phyloP scores from a whole-genome alignment of 2,888 invertebrate species.

The Teinopalpus imperialis region DNA sequence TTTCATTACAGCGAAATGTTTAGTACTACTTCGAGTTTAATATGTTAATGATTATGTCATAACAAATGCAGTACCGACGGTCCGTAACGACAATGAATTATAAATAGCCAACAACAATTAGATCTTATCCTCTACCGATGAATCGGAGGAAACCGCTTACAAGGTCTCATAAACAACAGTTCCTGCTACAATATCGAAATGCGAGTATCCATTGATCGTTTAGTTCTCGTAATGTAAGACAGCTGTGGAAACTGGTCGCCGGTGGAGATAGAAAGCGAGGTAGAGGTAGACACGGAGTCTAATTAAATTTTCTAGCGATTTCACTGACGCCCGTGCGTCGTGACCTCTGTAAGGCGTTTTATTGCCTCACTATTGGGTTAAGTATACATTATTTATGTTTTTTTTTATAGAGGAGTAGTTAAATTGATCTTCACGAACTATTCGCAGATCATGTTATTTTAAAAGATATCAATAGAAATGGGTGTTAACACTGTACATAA shows the following conservation, averaged over 20 bases:
- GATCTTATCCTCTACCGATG: conserved; percentile 10
- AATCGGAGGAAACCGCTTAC: conserved; percentile 11
- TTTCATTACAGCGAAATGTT: too few species aligned
- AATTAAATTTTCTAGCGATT: conserved; percentile 36
- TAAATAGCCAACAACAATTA: conserved; percentile 12
- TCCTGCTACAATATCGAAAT: background rate
- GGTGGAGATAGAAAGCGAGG: conserved; percentile 21
- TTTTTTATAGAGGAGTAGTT: too few species aligned
- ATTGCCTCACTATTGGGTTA: conserved; percentile 33
- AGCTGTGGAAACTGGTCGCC: background rate
- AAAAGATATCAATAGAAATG: too few species aligned
- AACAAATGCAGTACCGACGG: too few species aligned
- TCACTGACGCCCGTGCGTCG: conserved; percentile 34
- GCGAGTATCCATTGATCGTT: conserved; percentile 18
- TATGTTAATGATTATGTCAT: too few species aligned
- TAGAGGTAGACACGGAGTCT: conserved; percentile 19
- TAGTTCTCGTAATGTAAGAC: conserved; percentile 2
- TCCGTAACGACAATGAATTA: too few species aligned
- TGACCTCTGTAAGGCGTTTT: conserved; percentile 34
- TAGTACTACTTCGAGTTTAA: too few species aligned
- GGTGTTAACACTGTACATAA: too few species aligned
- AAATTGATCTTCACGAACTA: too few species aligned
- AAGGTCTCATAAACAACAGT: background rate
- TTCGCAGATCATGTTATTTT: too few species aligned
- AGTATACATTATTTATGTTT: conserved; percentile 26